phyloP scores from a whole-genome alignment of 2,888 invertebrate genomes.

The Drosophila meridionalis region DNA sequence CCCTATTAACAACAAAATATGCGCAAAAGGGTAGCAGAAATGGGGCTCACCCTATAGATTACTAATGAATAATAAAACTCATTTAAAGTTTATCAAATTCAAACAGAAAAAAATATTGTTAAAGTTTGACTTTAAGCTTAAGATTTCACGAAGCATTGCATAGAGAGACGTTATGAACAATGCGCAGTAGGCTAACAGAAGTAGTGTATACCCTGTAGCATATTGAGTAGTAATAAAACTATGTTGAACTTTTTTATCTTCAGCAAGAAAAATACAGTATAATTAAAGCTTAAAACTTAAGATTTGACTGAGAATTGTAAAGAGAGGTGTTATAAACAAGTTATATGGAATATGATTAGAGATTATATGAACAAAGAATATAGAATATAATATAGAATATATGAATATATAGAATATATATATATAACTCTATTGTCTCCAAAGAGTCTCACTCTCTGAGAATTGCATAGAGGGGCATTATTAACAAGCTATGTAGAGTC shows the following conservation, averaged over 20 bases:
- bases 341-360: neutral
- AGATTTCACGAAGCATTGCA: too few relatives aligned
- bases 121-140: too few relatives aligned
- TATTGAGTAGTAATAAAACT: neutral
- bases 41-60: neutral
- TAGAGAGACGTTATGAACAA: neutral
- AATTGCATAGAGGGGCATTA: neutral
- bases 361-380: too few relatives aligned
- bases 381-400: too few relatives aligned
- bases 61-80: neutral
- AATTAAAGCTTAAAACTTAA: too few relatives aligned
- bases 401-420: too few relatives aligned
- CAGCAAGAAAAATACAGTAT: neutral
- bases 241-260: neutral
- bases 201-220: neutral
- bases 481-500: too few relatives aligned
- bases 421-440: too few relatives aligned
- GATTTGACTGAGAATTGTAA: neutral
- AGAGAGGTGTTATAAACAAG: neutral
- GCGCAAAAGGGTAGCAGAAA: neutral
- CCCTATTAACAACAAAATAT: slow-evolving; percentile 21
- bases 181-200: neutral
- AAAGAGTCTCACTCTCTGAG: neutral
- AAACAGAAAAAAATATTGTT: too few relatives aligned
- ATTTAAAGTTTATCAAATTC: neutral